These are phyloP conservation scores for Hesperophylax magnus DNA, from an alignment of 1,140 invertebrate genomes.

Conservation along the genomic window DNA sequence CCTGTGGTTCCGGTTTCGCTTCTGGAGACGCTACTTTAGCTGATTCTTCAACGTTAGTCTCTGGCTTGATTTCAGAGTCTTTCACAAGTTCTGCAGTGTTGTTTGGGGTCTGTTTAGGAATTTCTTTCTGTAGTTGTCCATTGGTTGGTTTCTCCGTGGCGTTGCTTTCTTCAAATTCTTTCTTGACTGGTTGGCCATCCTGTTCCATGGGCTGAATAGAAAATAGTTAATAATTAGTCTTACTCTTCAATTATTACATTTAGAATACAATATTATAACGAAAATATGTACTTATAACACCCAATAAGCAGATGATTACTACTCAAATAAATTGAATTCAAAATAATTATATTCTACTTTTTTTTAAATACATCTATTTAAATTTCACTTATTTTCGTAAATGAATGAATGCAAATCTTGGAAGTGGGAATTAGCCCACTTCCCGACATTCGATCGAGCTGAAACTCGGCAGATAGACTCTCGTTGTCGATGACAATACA, in stretches of 20 bases:
- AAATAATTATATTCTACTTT: no score
- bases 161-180: constrained; percentile 51
- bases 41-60: constrained; percentile 50
- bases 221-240: background rate
- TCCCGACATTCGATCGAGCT: no score
- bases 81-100: constrained; percentile 60
- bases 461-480: no score
- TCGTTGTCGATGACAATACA: no score
- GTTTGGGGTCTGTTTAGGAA: background rate
- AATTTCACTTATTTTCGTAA: no score
- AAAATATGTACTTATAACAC: background rate
- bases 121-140: constrained; percentile 6
- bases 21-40: constrained; percentile 20
- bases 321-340: no score
- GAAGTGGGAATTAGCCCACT: no score
- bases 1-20: background rate
- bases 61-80: constrained; percentile 62
- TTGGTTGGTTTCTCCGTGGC: constrained; percentile 55
- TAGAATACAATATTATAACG: background rate
- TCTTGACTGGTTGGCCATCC: constrained; percentile 54
- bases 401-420: no score
- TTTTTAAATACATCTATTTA: no score
- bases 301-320: constrained; percentile 23
- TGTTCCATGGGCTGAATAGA: constrained; percentile 55
- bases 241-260: background rate